These are phyloP conservation scores for Scaptomyza tumidula DNA, from an alignment of 2,888 invertebrate genomes.

Conservation along the genomic window DNA sequence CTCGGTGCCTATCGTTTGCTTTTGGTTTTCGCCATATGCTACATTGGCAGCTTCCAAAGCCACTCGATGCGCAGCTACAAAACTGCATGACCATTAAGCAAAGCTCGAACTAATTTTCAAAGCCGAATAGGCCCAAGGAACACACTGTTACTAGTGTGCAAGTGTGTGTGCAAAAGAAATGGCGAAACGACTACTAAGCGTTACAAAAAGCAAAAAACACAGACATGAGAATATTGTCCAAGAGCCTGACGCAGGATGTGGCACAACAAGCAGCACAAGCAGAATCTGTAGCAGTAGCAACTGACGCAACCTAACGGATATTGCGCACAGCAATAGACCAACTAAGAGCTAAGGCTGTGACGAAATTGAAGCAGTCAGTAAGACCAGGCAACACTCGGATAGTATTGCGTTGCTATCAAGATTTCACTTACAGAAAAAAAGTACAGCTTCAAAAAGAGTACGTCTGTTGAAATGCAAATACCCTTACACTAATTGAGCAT, in stretches of 20 bases:
- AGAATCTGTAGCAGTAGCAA: neutral
- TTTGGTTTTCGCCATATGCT: slow-evolving; percentile 17
- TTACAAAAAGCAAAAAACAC: slow-evolving; percentile 45
- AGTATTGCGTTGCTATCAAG: slow-evolving; percentile 64
- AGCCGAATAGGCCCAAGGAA: slow-evolving; percentile 46
- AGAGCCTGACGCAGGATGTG: slow-evolving; percentile 41
- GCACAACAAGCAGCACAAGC: slow-evolving; percentile 18
- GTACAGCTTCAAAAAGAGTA: slow-evolving; percentile 11
- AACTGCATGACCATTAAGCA: slow-evolving; percentile 52
- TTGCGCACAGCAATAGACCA: slow-evolving; percentile 15
- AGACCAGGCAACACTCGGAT: slow-evolving; percentile 40
- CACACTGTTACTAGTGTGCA: slow-evolving; percentile 1
- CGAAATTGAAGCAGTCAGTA: slow-evolving; percentile 47
- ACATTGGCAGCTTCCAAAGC: slow-evolving; percentile 33
- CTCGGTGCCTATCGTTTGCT: slow-evolving; percentile 11
- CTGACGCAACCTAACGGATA: slow-evolving; percentile 26
- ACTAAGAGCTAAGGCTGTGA: slow-evolving; percentile 16
- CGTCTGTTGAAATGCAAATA: slow-evolving; percentile 4
- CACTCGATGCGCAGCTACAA: slow-evolving; percentile 34
- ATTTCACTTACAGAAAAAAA: slow-evolving; percentile 56
- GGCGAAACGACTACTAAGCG: slow-evolving; percentile 29
- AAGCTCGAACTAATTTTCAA: slow-evolving; percentile 65
- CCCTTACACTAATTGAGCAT: slow-evolving; percentile 7
- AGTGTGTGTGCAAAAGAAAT: slow-evolving; percentile 37
- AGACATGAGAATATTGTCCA: slow-evolving; percentile 37